These are phyloP conservation scores for Nothocercus julius DNA, from an alignment of 2,113 vertebrate genomes.

Conservation along the genomic window DNA sequence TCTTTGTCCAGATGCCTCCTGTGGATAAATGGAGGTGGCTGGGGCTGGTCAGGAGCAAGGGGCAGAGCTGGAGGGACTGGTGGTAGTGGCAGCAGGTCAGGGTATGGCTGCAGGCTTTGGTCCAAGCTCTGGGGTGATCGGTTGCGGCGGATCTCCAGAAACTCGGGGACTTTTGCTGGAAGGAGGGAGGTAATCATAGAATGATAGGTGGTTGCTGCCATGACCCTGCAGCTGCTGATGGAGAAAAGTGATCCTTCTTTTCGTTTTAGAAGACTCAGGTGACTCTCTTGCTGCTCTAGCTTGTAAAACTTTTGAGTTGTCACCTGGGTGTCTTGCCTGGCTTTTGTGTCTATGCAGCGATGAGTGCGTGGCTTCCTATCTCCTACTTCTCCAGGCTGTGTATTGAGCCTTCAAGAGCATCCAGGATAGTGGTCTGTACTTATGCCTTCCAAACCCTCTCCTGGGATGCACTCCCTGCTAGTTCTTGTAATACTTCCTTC, in stretches of 20 bases:
- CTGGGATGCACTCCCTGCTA: not conserved
- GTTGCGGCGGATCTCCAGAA: not conserved
- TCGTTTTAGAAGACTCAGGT: not conserved
- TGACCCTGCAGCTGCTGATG: not conserved
- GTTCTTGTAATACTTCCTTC: not conserved
- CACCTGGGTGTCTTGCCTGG: not conserved
- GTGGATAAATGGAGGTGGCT: not conserved
- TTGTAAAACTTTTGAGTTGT: not conserved
- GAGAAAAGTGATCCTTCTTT: not conserved
- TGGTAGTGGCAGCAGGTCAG: not conserved
- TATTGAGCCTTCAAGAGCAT: fast-evolving
- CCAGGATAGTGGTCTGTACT: not conserved
- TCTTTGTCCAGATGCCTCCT: not conserved
- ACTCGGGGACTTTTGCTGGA: not conserved
- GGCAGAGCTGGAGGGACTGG: fast-evolving
- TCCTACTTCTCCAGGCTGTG: not conserved
- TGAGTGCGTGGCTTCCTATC: not conserved
- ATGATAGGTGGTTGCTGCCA: fast-evolving
- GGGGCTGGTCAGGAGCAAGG: not conserved
- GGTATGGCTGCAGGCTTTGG: not conserved
- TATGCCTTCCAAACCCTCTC: not conserved
- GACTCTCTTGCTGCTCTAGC: not conserved
- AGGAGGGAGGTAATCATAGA: not conserved
- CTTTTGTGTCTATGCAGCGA: not conserved
- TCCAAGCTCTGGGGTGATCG: not conserved